These are phyloP conservation scores for Ptyas mucosa DNA, from an alignment of 2,113 vertebrate genomes.

Conservation along the genomic window DNA sequence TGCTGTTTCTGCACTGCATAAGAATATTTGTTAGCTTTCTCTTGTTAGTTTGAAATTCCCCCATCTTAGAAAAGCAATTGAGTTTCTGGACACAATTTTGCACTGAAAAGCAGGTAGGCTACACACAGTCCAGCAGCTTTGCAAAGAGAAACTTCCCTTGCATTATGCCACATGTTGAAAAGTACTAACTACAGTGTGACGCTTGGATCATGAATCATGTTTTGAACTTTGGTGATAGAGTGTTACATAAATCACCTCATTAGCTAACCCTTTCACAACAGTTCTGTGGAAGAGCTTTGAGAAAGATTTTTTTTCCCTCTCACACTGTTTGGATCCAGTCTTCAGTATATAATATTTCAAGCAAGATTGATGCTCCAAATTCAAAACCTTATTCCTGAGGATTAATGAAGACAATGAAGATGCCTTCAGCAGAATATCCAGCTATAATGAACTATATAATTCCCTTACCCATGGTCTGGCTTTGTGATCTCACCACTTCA, in stretches of 20 bases:
- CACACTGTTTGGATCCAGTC: not conserved
- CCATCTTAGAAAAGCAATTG: not conserved
- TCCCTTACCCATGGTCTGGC: not conserved
- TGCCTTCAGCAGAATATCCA: conserved; percentile 16
- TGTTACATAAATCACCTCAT: not conserved
- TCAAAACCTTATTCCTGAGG: not conserved
- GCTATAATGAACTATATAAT: not conserved
- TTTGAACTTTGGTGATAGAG: not conserved
- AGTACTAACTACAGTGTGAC: not conserved
- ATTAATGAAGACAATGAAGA: conserved; percentile 11
- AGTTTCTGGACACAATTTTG: not conserved
- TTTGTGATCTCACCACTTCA: conserved; percentile 22
- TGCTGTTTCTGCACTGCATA: not conserved
- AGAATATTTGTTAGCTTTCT: not conserved
- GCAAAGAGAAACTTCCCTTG: not conserved
- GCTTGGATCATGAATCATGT: not conserved
- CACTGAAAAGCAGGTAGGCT: not conserved
- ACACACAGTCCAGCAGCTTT: not conserved
- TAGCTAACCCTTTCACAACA: not conserved
- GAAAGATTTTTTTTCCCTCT: not conserved
- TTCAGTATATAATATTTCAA: conserved; percentile 11
- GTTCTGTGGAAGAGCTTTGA: not conserved
- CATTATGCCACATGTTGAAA: not conserved
- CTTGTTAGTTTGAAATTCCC: not conserved
- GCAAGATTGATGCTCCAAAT: conserved; percentile 19